phyloP scores from a whole-genome alignment of 1,140 invertebrate species.

The Drosophila pseudoananassae region DNA sequence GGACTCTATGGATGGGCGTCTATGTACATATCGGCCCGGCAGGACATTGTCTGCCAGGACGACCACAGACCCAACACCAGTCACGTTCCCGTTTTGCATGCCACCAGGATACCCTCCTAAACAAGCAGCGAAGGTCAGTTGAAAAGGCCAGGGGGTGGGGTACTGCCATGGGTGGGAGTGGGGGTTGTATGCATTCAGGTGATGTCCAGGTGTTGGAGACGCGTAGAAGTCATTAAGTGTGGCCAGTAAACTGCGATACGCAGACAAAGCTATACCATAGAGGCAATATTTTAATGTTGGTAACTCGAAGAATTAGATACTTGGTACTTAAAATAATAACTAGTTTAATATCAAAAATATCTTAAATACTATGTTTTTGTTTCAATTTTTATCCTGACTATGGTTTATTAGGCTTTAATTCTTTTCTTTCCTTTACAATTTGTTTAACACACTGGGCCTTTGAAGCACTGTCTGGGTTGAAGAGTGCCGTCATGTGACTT shows the following conservation, averaged over 20 bases:
- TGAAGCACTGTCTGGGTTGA: neutral
- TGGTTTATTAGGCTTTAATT: neutral
- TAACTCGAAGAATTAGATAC: slow-evolving; percentile 8
- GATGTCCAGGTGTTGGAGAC: slow-evolving; percentile 36
- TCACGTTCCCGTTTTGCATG: slow-evolving; percentile 57
- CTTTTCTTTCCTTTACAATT: neutral
- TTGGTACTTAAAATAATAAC: neutral
- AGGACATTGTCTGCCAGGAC: slow-evolving; percentile 50
- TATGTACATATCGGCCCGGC: neutral
- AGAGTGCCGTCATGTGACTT: slow-evolving; percentile 28
- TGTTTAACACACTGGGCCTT: neutral
- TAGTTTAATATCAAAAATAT: neutral
- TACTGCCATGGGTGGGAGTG: slow-evolving; percentile 10
- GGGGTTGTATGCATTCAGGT: slow-evolving; percentile 26
- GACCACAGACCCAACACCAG: slow-evolving; percentile 70
- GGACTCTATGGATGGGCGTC: slow-evolving; percentile 5
- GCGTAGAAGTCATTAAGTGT: slow-evolving; percentile 77
- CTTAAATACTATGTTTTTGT: neutral
- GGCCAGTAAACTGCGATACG: slow-evolving; percentile 65
- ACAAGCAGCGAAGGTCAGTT: slow-evolving; percentile 40
- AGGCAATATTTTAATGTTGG: neutral
- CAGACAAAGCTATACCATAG: slow-evolving; percentile 54
- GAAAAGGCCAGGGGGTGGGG: slow-evolving; percentile 12
- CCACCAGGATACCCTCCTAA: slow-evolving; percentile 25
- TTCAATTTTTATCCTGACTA: neutral